Base-by-base conservation (phyloP, 2,888 invertebrate genomes). In the Athrips mouffetella region DNA sequence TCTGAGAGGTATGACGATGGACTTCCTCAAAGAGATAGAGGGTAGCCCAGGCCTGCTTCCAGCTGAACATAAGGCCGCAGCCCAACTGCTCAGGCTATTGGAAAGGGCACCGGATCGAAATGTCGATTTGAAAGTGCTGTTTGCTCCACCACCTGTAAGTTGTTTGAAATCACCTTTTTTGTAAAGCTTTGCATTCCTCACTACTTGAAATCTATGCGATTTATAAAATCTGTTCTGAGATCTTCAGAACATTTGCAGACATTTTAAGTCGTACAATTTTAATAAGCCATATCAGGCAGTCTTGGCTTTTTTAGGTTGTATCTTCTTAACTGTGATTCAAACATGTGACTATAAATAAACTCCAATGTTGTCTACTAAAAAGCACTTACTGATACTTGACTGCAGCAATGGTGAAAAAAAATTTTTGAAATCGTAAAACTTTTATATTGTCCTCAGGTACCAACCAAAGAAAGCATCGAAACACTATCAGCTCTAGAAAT, bases 21-120 rank as follows among this genome's bases (percentile, higher is more conserved):
- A 95, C 68, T 96, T 97, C 73, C 89, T 97, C 44, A 96, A 96
- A 63, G 96, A 97, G 69, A 95, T 97, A 59, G 93, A 95, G 45
- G 92, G 92, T 65, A 93, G 92, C 60, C 96, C 96, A 0, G 95
- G 94, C 56, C 81, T 97, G 40, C 85, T 96, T 42, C 96, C 96
- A 0, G 94, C 96, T 0, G 97, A 97, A 70, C 96, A 96, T 71
- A 96, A 96, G 73, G 95, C 96, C 1, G 97, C 96, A 0, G 92
- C 93, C 0, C 96, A 96, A 65, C 86, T 97, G 39, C 82, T 96
- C 23, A 89, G 94, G 31, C 87, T 96, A 45, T 88, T 96, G 33
- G 94, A 94, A 53, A 92, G 94, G 51, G 93, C 95, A 25, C 94
- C 96, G 2, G 90, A 89, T 48, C 88, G 90, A 37, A 89, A 90